A percentile compares a stretch with the other conserved stretches of the same genome.
These are phyloP conservation scores for Acanthis flammea DNA, from an alignment of 2,797 vertebrate species.

Conservation along the genomic window DNA sequence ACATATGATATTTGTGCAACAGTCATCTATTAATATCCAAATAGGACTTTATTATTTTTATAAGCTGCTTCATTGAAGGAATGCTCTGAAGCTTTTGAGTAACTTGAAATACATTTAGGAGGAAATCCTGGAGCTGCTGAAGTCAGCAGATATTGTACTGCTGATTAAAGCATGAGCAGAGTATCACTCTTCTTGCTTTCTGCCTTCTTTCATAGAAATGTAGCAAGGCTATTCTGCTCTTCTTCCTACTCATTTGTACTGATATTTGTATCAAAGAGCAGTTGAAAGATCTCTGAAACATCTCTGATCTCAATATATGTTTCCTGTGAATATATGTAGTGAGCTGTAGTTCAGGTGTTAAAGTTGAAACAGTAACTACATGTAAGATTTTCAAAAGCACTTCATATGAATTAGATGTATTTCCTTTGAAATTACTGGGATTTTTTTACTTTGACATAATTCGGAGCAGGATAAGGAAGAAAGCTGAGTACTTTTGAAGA, in stretches of 20 bases:
- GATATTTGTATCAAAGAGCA: neutral
- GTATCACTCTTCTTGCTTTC: neutral
- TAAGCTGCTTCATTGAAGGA: neutral
- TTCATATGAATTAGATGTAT: neutral
- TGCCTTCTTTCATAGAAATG: neutral
- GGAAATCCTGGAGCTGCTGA: neutral
- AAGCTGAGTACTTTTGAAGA: neutral
- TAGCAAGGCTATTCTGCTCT: neutral
- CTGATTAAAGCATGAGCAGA: neutral
- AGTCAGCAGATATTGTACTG: neutral
- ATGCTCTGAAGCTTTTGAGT: neutral
- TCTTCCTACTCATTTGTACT: neutral
- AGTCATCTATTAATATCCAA: neutral
- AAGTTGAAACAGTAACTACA: neutral
- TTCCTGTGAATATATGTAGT: neutral
- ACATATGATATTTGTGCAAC: neutral
- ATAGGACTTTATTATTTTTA: neutral
- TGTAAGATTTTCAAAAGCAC: neutral
- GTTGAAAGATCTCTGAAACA: neutral
- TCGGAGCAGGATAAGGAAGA: neutral
- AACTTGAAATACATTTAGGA: neutral
- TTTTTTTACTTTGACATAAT: neutral
- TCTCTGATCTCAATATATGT: neutral
- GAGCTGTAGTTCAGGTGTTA: neutral
- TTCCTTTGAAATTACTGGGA: neutral